Evolutionary conservation across 2,113 vertebrate genomes (phyloP).

Genomic region (Erpornis zantholeuca): DNA sequence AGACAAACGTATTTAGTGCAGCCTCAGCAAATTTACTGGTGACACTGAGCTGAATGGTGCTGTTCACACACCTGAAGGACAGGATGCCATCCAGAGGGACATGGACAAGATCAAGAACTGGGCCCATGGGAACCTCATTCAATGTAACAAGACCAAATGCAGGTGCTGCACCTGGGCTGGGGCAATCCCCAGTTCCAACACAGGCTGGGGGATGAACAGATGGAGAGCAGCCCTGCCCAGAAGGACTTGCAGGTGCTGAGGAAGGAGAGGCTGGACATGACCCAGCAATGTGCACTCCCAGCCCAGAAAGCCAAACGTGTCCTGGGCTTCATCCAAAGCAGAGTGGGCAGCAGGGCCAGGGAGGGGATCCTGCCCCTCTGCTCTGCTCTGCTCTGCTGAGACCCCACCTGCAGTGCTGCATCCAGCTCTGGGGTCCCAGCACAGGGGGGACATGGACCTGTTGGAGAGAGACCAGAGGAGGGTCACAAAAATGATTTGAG

Average conservation of each 20-base stretch:
- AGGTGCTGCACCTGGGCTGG: not conserved
- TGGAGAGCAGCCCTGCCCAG: not conserved
- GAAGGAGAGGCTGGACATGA: not conserved
- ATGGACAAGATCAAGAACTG: not conserved
- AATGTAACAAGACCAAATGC: not conserved
- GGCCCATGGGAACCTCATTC: rapidly evolving
- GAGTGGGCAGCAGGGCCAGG: rapidly evolving
- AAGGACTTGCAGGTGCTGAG: not conserved
- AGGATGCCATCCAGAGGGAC: not conserved
- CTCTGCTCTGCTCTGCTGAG: not conserved
- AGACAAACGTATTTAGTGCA: not conserved
- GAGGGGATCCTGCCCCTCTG: not conserved
- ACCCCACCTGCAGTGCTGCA: not conserved
- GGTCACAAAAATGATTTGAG: not conserved
- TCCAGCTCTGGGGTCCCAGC: not conserved
- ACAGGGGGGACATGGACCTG: not conserved
- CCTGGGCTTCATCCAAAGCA: not conserved
- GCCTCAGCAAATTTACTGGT: not conserved
- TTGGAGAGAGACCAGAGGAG: not conserved
- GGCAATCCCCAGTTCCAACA: rapidly evolving
- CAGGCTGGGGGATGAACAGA: not conserved
- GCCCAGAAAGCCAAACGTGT: rapidly evolving
- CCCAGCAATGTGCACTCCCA: rapidly evolving
- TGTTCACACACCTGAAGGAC: not conserved
- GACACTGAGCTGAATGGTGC: not conserved